Evolutionary conservation across 2,113 vertebrate genomes (phyloP), one percentile per base, ranked within the genome.

Genomic region (Morphnarchus princeps): DNA sequence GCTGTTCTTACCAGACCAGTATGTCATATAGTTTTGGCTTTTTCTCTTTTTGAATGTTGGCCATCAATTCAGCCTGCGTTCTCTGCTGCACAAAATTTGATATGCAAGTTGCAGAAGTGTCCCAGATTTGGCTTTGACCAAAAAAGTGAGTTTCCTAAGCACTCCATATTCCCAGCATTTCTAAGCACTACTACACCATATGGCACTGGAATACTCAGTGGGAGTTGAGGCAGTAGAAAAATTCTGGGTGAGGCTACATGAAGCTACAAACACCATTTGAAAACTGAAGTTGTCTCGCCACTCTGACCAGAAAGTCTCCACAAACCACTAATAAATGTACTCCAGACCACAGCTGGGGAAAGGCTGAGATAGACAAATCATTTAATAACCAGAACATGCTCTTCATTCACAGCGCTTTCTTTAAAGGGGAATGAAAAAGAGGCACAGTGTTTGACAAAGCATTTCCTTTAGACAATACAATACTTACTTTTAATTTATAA

Each of bases 291-390:
- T 94, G 94, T 93, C 87, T 97, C 16, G 3, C 87, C 71, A 55
- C 89, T 95, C 74, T 91, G 89, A 97, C 93, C 95, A 95, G 87
- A 94, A 90, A 95, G 71, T 91, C 82, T 96, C 91, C 94, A 95
- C 95, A 96, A 94, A 95, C 93, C 95, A 93, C 93, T 94, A 95
- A 96, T 95, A 97, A 96, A 88, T 95, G 93, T 93, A 59, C 87
- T 96, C 82, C 82, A 95, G 93, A 97, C 97, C 97, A 97, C 96
- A 97, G 82, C 1, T 89, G 85, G 63, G 85, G 76, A 96, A 94
- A 78, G 63, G 38, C 91, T 97, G 89, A 97, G 95, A 94, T 93
- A 97, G 94, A 93, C 91, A 96, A 96, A 95, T 94, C 82, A 90
- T 87, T 96, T 96, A 73, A 97, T 95, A 97, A 90, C 89, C 59